Evolutionary conservation across 2,888 invertebrate species (phyloP).

Genomic region (Panopea generosa): DNA sequence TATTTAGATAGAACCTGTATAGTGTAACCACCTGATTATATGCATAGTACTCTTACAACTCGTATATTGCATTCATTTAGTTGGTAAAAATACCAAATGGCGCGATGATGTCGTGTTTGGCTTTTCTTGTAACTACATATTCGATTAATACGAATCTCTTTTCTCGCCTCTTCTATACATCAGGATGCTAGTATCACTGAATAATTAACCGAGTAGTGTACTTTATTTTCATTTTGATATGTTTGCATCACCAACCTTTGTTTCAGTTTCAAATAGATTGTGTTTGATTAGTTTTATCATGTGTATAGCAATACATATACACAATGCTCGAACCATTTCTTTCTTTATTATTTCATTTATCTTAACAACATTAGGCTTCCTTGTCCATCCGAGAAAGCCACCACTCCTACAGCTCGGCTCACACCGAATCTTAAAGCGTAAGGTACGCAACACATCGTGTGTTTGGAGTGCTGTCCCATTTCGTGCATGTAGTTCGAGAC

Average conservation of each 20-base stretch:
- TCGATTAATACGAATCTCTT: no score
- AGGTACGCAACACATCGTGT: conserved; percentile 31
- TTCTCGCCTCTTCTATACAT: no score
- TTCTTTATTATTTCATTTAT: neutral
- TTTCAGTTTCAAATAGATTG: neutral
- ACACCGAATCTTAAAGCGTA: conserved; percentile 46
- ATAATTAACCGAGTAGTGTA: no score
- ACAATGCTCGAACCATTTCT: neutral
- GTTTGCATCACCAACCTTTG: neutral
- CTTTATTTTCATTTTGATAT: neutral
- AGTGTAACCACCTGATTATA: no score
- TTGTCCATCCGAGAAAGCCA: conserved; percentile 50
- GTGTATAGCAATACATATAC: neutral
- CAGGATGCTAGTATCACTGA: no score
- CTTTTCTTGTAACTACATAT: no score
- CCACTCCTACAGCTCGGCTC: conserved; percentile 26
- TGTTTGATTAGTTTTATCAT: neutral
- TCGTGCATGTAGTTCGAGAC: conserved; percentile 2
- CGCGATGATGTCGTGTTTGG: no score
- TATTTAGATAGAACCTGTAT: no score
- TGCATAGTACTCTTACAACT: no score
- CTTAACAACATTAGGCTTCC: neutral
- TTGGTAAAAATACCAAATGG: no score
- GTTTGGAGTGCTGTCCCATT: conserved; percentile 25
- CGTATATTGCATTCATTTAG: no score